These are phyloP conservation scores for Sylvia atricapilla DNA, from an alignment of 2,113 vertebrate species.

Conservation along the genomic window DNA sequence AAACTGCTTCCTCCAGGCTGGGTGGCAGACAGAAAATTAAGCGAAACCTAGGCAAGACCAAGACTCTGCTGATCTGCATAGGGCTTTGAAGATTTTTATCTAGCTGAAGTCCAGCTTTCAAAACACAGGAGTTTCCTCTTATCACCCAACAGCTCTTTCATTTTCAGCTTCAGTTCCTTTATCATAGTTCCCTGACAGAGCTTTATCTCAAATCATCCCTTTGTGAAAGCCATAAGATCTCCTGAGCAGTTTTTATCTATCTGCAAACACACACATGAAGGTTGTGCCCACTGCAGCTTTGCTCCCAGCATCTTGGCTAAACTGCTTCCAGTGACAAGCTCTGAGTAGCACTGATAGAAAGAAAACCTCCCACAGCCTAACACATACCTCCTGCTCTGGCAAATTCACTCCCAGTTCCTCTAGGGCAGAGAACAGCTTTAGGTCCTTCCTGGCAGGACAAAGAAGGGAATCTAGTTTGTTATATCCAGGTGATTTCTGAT, in stretches of 20 bases:
- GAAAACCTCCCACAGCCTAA: neutral
- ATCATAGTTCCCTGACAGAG: conserved; percentile 20
- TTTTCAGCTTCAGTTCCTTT: conserved; percentile 47
- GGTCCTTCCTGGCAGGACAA: neutral
- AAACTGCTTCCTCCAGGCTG: conserved; percentile 47
- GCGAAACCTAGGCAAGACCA: neutral
- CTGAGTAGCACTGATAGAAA: neutral
- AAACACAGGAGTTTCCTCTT: conserved; percentile 31
- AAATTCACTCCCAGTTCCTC: neutral
- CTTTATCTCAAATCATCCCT: conserved; percentile 15
- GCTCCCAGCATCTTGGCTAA: neutral
- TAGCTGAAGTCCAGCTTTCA: conserved; percentile 28
- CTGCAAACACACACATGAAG: neutral
- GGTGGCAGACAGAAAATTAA: conserved; percentile 47
- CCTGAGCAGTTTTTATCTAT: conserved; percentile 31
- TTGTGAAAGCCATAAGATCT: neutral
- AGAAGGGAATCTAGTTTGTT: neutral
- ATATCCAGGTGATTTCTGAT: neutral
- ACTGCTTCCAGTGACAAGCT: neutral
- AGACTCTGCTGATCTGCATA: neutral
- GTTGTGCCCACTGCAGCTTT: neutral
- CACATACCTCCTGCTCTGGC: neutral
- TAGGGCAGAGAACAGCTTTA: neutral
- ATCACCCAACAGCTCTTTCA: conserved; percentile 48
- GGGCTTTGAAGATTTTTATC: conserved; percentile 46